phyloP scores from a whole-genome alignment of 2,113 vertebrate species.

The Apodemus speciosus region DNA sequence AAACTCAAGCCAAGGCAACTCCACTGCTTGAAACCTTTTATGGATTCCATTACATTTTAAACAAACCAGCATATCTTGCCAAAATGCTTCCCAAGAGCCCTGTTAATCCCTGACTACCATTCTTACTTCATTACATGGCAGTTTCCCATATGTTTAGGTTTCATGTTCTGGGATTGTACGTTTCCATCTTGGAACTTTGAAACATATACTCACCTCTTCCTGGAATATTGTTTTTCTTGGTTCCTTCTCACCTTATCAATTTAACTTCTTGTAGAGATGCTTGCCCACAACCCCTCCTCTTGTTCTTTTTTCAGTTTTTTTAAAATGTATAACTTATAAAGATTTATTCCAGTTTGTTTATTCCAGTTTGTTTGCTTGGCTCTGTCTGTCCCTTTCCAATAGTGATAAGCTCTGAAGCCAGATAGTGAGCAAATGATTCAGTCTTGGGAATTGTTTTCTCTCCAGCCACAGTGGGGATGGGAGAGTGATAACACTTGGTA shows the following conservation, averaged over 20 bases:
- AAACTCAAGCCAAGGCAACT: constrained; percentile 3
- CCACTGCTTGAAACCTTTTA: background rate
- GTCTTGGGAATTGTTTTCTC: background rate
- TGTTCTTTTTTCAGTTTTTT: constrained; percentile 21
- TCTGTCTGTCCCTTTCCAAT: background rate
- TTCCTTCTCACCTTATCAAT: background rate
- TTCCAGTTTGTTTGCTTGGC: constrained; percentile 17
- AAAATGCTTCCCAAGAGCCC: constrained; percentile 1
- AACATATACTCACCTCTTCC: background rate
- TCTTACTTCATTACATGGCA: background rate
- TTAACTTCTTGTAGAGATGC: background rate
- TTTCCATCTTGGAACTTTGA: background rate
- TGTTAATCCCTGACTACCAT: background rate
- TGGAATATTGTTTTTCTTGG: constrained; percentile 2
- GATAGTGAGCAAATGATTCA: background rate
- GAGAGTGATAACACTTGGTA: background rate
- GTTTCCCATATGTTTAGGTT: background rate
- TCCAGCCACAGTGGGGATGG: background rate
- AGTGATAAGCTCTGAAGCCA: background rate
- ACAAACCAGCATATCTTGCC: background rate
- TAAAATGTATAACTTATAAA: background rate
- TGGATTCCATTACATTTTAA: background rate
- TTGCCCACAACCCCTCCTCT: background rate
- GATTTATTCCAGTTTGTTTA: constrained; percentile 34
- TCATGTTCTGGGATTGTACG: background rate